phyloP scores from a whole-genome alignment of 2,888 invertebrate genomes.

The Scaptomyza reducta region DNA sequence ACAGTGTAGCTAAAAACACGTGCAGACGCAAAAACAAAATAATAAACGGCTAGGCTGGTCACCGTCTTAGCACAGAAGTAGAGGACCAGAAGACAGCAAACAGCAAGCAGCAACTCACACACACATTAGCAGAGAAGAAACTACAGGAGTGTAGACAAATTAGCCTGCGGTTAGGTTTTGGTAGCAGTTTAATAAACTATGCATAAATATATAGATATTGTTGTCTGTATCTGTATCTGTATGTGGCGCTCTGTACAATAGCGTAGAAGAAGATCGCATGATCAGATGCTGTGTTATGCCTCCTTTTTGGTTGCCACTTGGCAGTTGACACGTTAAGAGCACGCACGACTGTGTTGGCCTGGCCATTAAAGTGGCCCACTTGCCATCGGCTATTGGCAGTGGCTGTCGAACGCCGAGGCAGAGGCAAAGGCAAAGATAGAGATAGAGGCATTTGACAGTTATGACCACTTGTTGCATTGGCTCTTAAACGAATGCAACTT shows the following conservation, averaged over 20 bases:
- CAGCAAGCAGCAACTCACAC: slow-evolving; percentile 19
- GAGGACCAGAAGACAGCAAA: slow-evolving; percentile 39
- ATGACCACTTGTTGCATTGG: slow-evolving; percentile 72
- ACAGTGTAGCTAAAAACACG: slow-evolving; percentile 48
- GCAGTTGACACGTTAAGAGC: slow-evolving; percentile 80
- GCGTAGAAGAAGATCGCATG: slow-evolving; percentile 61
- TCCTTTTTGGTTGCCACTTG: slow-evolving; percentile 33
- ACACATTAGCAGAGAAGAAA: slow-evolving; percentile 22
- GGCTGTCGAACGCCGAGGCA: slow-evolving; percentile 14
- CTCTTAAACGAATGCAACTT: slow-evolving; percentile 48
- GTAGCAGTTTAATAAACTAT: slow-evolving; percentile 64
- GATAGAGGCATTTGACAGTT: slow-evolving; percentile 71
- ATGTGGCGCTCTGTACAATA: slow-evolving; percentile 17
- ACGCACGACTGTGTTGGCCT: slow-evolving; percentile 62
- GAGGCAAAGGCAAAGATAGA: slow-evolving; percentile 27
- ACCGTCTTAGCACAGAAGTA: slow-evolving; percentile 29
- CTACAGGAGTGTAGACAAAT: slow-evolving; percentile 58
- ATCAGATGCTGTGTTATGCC: slow-evolving; percentile 34
- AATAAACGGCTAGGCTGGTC: slow-evolving; percentile 9
- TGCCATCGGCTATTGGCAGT: slow-evolving; percentile 47
- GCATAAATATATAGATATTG: slow-evolving; percentile 38
- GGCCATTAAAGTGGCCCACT: slow-evolving; percentile 65
- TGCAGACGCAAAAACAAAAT: slow-evolving; percentile 19
- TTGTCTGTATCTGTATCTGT: slow-evolving; percentile 21
- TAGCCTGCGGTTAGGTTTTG: slow-evolving; percentile 74